Conservation (phyloP, 2,888 invertebrate genomes). For the Oxyscelio sp. region DNA sequence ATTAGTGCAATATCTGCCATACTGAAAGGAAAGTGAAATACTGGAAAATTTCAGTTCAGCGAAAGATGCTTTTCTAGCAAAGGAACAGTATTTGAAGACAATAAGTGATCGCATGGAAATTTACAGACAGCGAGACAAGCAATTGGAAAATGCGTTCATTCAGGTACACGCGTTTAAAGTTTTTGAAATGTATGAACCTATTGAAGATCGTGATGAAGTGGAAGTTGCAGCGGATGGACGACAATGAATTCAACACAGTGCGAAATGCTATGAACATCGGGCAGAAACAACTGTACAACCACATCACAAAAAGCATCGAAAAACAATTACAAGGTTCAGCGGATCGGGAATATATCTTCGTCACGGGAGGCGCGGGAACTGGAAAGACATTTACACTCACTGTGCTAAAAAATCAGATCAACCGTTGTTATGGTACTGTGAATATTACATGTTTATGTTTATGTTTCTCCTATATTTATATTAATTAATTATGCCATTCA, state of each 20-base stretch:
- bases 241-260: conserved; percentile 1
- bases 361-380: conserved; percentile 30
- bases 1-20: conserved; percentile 35
- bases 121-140: not conserved
- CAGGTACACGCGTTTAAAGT: not conserved
- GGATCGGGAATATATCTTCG: conserved; percentile 16
- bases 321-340: conserved; percentile 14
- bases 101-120: not conserved
- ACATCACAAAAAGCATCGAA: conserved; percentile 16
- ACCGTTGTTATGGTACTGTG: not conserved
- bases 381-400: conserved; percentile 33
- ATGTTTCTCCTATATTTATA: no score
- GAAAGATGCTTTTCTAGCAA: conserved; percentile 35
- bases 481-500: no score
- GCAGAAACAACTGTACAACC: conserved; percentile 24
- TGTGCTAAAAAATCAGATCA: conserved; percentile 4
- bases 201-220: conserved; percentile 3
- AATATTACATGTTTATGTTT: no score
- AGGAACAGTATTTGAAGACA: conserved; percentile 8
- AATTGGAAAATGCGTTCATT: conserved; percentile 8
- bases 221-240: not conserved
- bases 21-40: conserved; percentile 34
- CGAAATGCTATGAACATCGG: conserved; percentile 33
- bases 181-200: not conserved
- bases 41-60: conserved; percentile 25